Evolutionary conservation across 2,797 vertebrate genomes (phyloP).

Genomic region (Neosilurus hyrtlii): DNA sequence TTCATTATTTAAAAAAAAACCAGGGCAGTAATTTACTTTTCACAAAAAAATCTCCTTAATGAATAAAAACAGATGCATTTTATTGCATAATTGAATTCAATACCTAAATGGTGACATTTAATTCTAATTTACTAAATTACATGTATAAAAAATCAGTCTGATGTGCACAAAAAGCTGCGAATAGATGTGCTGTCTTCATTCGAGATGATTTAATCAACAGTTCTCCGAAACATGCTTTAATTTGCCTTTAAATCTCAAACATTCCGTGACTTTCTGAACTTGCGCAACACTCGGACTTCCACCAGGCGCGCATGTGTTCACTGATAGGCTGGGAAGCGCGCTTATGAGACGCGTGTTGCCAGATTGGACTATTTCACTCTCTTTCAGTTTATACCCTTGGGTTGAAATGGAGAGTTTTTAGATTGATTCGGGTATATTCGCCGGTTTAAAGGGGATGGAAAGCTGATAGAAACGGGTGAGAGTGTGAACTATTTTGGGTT

Average conservation of each 20-base stretch:
- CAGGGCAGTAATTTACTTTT: too few relatives aligned
- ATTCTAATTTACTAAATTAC: background rate
- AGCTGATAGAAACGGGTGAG: too few relatives aligned
- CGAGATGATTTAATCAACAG: background rate
- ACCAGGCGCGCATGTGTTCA: constrained; percentile 1
- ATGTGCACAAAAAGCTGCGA: background rate
- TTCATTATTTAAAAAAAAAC: too few relatives aligned
- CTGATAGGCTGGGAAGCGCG: background rate
- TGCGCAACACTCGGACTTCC: background rate
- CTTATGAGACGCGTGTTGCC: background rate
- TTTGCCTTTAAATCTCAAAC: background rate
- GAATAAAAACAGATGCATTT: too few relatives aligned
- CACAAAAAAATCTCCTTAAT: too few relatives aligned
- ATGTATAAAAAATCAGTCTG: background rate
- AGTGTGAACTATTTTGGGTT: background rate
- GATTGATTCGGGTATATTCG: background rate
- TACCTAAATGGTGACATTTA: background rate
- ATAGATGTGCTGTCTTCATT: too few relatives aligned
- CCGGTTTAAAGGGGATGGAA: background rate
- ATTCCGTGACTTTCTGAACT: background rate
- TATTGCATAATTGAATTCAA: too few relatives aligned
- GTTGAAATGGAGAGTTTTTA: background rate
- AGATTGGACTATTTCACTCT: background rate
- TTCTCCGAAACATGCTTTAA: background rate
- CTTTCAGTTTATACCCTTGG: background rate